Percentiles rank a stretch among this genome's conserved stretches.
phyloP scores from a whole-genome alignment of 2,797 vertebrate species.

The Cyprinella venusta region DNA sequence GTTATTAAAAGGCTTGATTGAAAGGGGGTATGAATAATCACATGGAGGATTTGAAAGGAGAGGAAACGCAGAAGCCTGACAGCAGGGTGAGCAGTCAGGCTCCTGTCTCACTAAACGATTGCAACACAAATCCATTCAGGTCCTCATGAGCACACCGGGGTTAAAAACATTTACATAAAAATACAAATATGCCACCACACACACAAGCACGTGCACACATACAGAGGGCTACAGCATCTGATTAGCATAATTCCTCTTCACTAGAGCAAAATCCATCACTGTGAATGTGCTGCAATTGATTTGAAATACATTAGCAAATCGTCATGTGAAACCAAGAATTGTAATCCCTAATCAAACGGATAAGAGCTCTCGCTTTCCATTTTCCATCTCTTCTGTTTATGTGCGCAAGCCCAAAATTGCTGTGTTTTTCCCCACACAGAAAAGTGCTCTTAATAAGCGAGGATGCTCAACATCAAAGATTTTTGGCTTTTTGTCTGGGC shows the following conservation, averaged over 20 bases:
- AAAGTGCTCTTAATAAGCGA: constrained; percentile 41
- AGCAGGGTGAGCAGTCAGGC: constrained; percentile 73
- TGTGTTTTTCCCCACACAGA: neutral
- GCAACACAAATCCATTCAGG: constrained; percentile 77
- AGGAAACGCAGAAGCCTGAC: constrained; percentile 56
- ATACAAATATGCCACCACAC: constrained; percentile 75
- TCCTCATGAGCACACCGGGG: constrained; percentile 72
- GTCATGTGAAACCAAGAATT: constrained; percentile 24
- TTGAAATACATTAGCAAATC: constrained; percentile 45
- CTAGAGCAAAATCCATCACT: constrained; percentile 30
- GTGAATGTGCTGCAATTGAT: constrained; percentile 39
- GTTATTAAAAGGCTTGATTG: constrained; percentile 46
- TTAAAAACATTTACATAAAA: constrained; percentile 83
- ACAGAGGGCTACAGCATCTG: constrained; percentile 55
- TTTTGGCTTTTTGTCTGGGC: constrained; percentile 36
- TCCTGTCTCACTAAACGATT: constrained; percentile 71
- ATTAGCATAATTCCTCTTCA: constrained; percentile 42
- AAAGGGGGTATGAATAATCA: constrained; percentile 60
- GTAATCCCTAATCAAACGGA: constrained; percentile 36
- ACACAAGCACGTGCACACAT: constrained; percentile 54
- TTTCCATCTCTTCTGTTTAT: constrained; percentile 24
- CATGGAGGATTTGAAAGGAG: constrained; percentile 44
- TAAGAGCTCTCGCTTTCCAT: constrained; percentile 26
- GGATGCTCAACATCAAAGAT: constrained; percentile 41
- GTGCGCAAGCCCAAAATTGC: constrained; percentile 6